A percentile compares a stretch with the other conserved stretches of the same genome.
Evolutionary conservation across 1,140 invertebrate species (phyloP).

Genomic region (Philopotamus ludificatus): DNA sequence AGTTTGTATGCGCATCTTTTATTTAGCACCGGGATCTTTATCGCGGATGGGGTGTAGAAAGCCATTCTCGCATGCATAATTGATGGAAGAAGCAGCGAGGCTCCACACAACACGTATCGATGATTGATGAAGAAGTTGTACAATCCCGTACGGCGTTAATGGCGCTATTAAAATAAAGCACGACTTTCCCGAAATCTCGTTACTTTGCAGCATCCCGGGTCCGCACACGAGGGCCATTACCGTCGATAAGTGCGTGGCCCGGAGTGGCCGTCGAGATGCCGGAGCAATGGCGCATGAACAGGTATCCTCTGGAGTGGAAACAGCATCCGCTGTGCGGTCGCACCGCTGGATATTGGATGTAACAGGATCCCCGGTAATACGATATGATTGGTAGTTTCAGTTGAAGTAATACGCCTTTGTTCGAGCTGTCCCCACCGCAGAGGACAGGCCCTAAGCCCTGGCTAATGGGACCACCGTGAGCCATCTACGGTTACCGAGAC

Average conservation of each 20-base stretch:
- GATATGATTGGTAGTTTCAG: slow-evolving; percentile 23
- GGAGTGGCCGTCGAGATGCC: not conserved
- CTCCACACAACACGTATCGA: too few species aligned
- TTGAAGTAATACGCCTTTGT: slow-evolving; percentile 8
- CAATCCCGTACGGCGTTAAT: not conserved
- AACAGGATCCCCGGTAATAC: slow-evolving; percentile 1
- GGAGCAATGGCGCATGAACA: slow-evolving; percentile 21
- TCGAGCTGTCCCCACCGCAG: not conserved
- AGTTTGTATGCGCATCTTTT: too few species aligned
- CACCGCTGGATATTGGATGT: slow-evolving; percentile 18
- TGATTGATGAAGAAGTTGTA: too few species aligned
- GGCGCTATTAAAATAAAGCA: not conserved
- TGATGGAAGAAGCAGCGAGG: too few species aligned
- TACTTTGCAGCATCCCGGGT: too few species aligned
- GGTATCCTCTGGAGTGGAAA: slow-evolving; percentile 17
- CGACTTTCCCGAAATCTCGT: too few species aligned
- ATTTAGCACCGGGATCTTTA: too few species aligned
- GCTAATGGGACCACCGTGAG: not conserved
- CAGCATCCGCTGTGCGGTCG: slow-evolving; percentile 11
- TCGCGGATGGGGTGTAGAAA: too few species aligned
- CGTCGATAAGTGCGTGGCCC: not conserved
- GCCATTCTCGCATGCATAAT: too few species aligned
- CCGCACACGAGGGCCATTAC: too few species aligned
- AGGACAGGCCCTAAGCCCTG: not conserved
- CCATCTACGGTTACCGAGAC: not conserved